A percentile compares a stretch with the other conserved stretches of the same genome.
phyloP scores from a whole-genome alignment of 2,888 invertebrate genomes.

The Helleia helle region DNA sequence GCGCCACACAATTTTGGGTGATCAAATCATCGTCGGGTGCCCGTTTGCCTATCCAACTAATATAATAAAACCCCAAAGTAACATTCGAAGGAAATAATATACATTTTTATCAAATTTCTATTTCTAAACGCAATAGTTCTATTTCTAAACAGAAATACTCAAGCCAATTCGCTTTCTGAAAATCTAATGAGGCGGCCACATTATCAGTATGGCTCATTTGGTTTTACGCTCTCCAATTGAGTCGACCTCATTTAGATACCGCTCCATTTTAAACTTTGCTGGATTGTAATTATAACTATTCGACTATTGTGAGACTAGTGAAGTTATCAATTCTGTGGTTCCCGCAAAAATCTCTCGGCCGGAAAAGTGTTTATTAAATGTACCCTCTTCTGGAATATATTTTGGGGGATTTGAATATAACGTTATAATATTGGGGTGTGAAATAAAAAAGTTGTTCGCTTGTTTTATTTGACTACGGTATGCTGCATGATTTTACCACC shows the following conservation, averaged over 20 bases:
- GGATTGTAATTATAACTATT: slow-evolving; percentile 39
- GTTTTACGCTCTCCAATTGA: slow-evolving; percentile 47
- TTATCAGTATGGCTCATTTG: slow-evolving; percentile 55
- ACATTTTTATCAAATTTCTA: too few species aligned
- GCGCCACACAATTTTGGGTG: too few species aligned
- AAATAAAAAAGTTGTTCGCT: too few species aligned
- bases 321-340: slow-evolving; percentile 45
- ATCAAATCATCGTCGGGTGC: too few species aligned
- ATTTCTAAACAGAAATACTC: slow-evolving; percentile 20
- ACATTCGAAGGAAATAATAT: too few species aligned
- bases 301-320: slow-evolving; percentile 37
- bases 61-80: too few species aligned
- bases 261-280: slow-evolving; percentile 45
- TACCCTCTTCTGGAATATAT: neutral
- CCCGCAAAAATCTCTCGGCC: slow-evolving; percentile 37
- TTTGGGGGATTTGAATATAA: slow-evolving; percentile 3
- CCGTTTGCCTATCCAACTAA: too few species aligned
- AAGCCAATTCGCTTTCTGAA: slow-evolving; percentile 25
- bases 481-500: too few species aligned
- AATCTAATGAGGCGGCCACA: slow-evolving; percentile 46
- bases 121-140: too few species aligned
- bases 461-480: too few species aligned
- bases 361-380: slow-evolving; percentile 23
- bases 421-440: neutral
- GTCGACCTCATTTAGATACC: slow-evolving; percentile 30